A percentile compares a stretch with the other conserved stretches of the same genome.
Evolutionary conservation across 1,140 invertebrate species (phyloP).

Genomic region (Drosophila rhopaloa): DNA sequence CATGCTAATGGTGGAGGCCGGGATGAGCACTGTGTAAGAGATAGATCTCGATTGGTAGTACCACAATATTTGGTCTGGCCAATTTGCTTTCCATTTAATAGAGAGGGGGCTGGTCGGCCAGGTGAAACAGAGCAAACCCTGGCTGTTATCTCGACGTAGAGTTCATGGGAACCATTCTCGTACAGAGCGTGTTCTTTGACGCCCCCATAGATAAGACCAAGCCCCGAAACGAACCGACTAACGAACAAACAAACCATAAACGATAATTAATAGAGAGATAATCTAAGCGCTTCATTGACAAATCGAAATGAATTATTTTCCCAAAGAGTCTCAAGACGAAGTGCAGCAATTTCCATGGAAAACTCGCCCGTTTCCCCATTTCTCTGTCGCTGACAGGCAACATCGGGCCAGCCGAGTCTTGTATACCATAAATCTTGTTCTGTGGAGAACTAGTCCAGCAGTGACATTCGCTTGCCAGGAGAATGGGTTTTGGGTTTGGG

Average conservation of each 20-base stretch:
- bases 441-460: slow-evolving; percentile 48
- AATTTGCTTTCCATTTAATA: slow-evolving; percentile 53
- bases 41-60: slow-evolving; percentile 34
- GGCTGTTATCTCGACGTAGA: slow-evolving; percentile 37
- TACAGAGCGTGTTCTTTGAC: slow-evolving; percentile 54
- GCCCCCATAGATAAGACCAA: slow-evolving; percentile 62
- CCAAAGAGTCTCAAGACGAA: slow-evolving; percentile 55
- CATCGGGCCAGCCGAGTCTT: slow-evolving; percentile 40
- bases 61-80: slow-evolving; percentile 61
- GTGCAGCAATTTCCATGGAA: slow-evolving; percentile 76
- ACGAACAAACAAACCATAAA: slow-evolving; percentile 77
- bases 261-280: slow-evolving; percentile 83
- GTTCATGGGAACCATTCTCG: slow-evolving; percentile 66
- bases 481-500: slow-evolving; percentile 40
- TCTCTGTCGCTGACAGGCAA: slow-evolving; percentile 43
- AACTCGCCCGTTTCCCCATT: slow-evolving; percentile 20
- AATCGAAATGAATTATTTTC: slow-evolving; percentile 82
- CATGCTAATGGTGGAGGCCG: slow-evolving; percentile 74
- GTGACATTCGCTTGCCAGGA: slow-evolving; percentile 40
- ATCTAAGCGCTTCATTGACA: slow-evolving; percentile 67
- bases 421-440: slow-evolving; percentile 75
- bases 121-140: slow-evolving; percentile 34
- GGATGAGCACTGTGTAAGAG: slow-evolving; percentile 5
- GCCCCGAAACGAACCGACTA: slow-evolving; percentile 32
- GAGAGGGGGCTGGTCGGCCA: slow-evolving; percentile 8